Conservation (phyloP, 2,113 vertebrate genomes). For the Neopipo cinnamomea region DNA sequence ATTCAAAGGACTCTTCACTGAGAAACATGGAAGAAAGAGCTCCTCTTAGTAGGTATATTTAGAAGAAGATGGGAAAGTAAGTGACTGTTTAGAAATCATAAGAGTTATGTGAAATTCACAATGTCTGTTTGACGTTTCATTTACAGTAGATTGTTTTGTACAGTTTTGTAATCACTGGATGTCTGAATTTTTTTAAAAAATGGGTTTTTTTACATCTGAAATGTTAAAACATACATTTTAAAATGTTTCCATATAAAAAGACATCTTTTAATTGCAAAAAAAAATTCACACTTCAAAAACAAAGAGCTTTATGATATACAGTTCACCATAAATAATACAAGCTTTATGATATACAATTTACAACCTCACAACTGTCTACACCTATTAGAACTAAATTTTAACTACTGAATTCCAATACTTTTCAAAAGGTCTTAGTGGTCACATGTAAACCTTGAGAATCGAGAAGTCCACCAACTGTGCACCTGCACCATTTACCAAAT, state of each 20-base stretch:
- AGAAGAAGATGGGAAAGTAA: not conserved
- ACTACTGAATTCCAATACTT: not conserved
- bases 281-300: not conserved
- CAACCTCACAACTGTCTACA: not conserved
- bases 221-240: not conserved
- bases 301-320: not conserved
- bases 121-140: not conserved
- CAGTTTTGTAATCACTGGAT: not conserved
- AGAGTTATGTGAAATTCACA: not conserved
- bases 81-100: not conserved
- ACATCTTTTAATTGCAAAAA: not conserved
- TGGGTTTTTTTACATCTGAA: not conserved
- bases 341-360: not conserved
- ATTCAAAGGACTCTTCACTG: not conserved
- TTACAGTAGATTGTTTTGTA: not conserved
- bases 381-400: not conserved
- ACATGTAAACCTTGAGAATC: not conserved
- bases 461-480: not conserved
- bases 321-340: not conserved
- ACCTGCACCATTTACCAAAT: not conserved
- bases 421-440: not conserved
- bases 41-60: not conserved
- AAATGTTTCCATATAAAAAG: not conserved
- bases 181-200: not conserved
- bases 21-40: not conserved